Percentiles rank a stretch among this genome's conserved stretches.
Evolutionary conservation across 1,140 invertebrate genomes (phyloP).

Genomic region (Portunus trituberculatus): DNA sequence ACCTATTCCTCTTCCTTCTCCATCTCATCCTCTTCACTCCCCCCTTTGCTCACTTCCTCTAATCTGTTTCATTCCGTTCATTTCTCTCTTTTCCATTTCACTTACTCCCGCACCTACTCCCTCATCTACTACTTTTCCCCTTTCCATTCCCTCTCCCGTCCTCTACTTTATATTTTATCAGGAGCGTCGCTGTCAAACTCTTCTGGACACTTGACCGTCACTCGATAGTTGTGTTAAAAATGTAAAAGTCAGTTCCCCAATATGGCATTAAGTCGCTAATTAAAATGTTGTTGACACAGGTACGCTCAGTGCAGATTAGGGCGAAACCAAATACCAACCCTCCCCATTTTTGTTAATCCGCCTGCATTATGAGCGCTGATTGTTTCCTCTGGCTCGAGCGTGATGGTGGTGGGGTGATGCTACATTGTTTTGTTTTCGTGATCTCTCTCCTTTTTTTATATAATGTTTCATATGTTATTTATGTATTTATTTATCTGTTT

Average conservation of each 20-base stretch:
- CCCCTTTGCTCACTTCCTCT: background rate
- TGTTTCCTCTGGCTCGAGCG: background rate
- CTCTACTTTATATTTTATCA: background rate
- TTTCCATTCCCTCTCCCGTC: background rate
- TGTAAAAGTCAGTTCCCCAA: background rate
- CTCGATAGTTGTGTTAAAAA: background rate
- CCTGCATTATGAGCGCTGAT: background rate
- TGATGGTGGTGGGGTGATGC: background rate
- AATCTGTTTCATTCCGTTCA: background rate
- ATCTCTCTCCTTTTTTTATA: background rate
- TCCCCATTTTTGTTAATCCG: slow-evolving; percentile 33
- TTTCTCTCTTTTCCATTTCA: background rate
- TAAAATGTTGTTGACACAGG: slow-evolving; percentile 49
- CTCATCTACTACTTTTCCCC: background rate
- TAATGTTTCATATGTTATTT: too few relatives aligned
- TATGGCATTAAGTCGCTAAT: background rate
- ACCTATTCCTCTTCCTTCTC: too few relatives aligned
- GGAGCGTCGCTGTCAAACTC: background rate
- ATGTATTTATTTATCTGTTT: too few relatives aligned
- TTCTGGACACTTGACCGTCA: background rate
- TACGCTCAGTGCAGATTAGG: slow-evolving; percentile 29
- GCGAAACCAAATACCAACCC: slow-evolving; percentile 44
- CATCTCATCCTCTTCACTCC: too few relatives aligned
- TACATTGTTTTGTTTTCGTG: background rate
- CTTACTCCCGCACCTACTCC: background rate